A percentile compares a stretch with the other conserved stretches of the same genome.
Evolutionary conservation across 2,797 vertebrate genomes (phyloP).

Genomic region (Sparus aurata): DNA sequence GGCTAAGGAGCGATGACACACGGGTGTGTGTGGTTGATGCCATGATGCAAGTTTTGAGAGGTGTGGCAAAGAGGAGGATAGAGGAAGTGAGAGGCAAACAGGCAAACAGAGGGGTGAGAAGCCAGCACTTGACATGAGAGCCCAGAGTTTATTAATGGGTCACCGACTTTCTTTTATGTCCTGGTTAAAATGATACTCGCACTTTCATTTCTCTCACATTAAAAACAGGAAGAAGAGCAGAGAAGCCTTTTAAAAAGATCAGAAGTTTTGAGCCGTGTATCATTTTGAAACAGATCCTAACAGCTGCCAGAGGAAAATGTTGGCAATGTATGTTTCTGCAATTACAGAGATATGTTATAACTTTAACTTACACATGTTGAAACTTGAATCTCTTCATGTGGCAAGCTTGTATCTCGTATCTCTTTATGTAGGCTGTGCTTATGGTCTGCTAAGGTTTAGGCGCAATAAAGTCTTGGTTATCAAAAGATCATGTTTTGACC

Average conservation of each 20-base stretch:
- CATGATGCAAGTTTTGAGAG: conserved; percentile 47
- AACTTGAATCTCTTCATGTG: no score
- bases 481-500: no score
- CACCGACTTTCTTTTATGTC: conserved; percentile 13
- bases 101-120: neutral
- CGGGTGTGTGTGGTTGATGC: conserved; percentile 7
- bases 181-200: neutral
- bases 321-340: no score
- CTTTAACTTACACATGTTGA: no score
- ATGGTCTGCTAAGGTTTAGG: no score
- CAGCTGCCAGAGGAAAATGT: no score
- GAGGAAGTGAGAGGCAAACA: conserved; percentile 32
- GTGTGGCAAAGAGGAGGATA: conserved; percentile 34
- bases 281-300: neutral
- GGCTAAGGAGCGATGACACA: conserved; percentile 14
- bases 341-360: no score
- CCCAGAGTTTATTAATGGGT: conserved; percentile 14
- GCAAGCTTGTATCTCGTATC: no score
- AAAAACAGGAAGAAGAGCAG: neutral
- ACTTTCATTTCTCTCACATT: neutral
- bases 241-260: neutral
- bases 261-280: neutral
- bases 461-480: no score
- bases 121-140: neutral
- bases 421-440: no score